Conservation (phyloP, 2,888 invertebrate species). For the Stratiomys singularior region DNA sequence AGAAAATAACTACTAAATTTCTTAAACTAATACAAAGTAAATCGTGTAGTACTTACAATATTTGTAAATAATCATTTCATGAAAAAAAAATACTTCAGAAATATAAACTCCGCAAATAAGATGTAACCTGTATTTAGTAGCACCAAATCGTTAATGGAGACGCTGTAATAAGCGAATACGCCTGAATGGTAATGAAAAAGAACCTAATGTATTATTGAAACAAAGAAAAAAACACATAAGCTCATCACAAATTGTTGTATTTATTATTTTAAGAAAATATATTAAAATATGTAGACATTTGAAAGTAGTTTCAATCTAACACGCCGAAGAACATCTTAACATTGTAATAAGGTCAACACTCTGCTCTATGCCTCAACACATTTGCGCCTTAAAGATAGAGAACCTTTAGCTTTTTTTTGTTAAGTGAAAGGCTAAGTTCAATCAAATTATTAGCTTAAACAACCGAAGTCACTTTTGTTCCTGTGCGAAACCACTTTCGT, state of each 20-base stretch:
- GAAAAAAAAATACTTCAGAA: background rate
- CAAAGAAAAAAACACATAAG: slow-evolving; percentile 1
- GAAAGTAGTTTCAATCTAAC: background rate
- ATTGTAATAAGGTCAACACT: too few relatives aligned
- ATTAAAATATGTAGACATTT: slow-evolving; percentile 41
- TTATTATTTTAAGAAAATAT: slow-evolving; percentile 41
- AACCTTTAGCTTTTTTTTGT: too few relatives aligned
- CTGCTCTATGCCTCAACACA: too few relatives aligned
- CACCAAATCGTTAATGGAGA: background rate
- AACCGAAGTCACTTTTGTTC: too few relatives aligned
- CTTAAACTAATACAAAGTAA: background rate
- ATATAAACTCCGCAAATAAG: background rate
- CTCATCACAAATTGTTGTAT: slow-evolving; percentile 42
- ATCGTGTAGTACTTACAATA: too few relatives aligned
- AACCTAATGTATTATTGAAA: background rate
- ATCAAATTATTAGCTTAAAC: too few relatives aligned
- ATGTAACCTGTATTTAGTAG: background rate
- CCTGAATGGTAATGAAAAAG: background rate
- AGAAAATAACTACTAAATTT: background rate
- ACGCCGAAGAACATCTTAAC: too few relatives aligned
- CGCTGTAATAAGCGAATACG: background rate
- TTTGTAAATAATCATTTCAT: background rate
- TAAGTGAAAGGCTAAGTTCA: too few relatives aligned
- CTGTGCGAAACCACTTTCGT: too few relatives aligned
- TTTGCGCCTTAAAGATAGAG: too few relatives aligned